phyloP scores from a whole-genome alignment of 1,140 invertebrate genomes.

The Scaptomyza pallida region DNA sequence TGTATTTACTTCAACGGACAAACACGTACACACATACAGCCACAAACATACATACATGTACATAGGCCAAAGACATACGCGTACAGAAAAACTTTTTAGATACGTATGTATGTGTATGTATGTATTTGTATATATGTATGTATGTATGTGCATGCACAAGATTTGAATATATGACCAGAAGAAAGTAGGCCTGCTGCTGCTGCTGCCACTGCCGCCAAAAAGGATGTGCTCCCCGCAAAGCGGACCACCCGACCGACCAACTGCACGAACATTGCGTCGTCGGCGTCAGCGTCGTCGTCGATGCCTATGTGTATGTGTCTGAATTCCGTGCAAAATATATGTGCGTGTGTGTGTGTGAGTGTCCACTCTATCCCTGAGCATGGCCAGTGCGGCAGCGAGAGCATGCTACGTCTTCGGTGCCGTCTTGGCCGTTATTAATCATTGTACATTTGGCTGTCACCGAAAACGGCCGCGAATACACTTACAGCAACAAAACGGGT shows the following conservation, averaged over 20 bases:
- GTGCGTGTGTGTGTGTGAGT: conserved; percentile 14
- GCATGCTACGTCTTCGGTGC: conserved; percentile 64
- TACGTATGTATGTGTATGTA: conserved; percentile 22
- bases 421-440: conserved; percentile 83
- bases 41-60: conserved; percentile 7
- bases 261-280: conserved; percentile 68
- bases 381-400: conserved; percentile 51
- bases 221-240: conserved; percentile 68
- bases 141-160: conserved; percentile 43
- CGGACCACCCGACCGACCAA: conserved; percentile 46
- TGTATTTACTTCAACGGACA: conserved; percentile 7
- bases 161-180: conserved; percentile 65
- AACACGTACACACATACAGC: conserved; percentile 8
- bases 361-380: conserved; percentile 51
- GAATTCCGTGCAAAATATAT: conserved; percentile 40
- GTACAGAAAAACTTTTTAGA: conserved; percentile 1
- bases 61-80: conserved; percentile 9
- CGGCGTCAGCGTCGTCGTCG: conserved; percentile 62
- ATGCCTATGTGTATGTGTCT: conserved; percentile 40
- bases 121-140: conserved; percentile 24
- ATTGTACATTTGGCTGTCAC: conserved; percentile 83
- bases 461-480: conserved; percentile 81
- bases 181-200: conserved; percentile 65
- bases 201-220: conserved; percentile 64
- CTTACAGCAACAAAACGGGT: conserved; percentile 45